Conservation (phyloP, 1,140 invertebrate species). For the Diploscapter pachys region DNA sequence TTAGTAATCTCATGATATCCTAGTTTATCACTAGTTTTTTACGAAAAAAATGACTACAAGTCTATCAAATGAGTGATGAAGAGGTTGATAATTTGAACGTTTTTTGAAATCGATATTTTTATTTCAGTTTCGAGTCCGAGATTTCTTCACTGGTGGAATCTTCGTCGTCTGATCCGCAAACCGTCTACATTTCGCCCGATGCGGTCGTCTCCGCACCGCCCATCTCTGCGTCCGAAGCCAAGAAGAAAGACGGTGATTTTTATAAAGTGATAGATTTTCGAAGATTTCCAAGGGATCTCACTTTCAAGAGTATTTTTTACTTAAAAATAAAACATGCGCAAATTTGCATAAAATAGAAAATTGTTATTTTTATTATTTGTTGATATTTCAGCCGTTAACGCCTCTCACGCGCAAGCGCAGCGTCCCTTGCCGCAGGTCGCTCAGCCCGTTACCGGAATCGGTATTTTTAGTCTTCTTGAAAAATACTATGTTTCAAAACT, state of each 20-base stretch:
- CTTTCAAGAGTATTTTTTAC: neutral
- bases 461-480: neutral
- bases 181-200: conserved; percentile 7
- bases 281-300: neutral
- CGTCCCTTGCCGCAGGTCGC: neutral
- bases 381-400: no score
- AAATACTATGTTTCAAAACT: conserved; percentile 9
- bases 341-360: neutral
- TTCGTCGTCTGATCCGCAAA: conserved; percentile 32
- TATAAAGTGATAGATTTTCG: neutral
- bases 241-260: neutral
- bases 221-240: neutral
- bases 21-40: no score
- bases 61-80: no score
- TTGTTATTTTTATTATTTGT: no score
- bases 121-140: conserved; percentile 35
- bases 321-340: neutral
- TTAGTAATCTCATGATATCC: conserved; percentile 30
- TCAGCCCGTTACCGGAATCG: conserved; percentile 11
- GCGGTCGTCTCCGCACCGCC: conserved; percentile 3
- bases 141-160: conserved; percentile 12
- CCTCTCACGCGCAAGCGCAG: no score
- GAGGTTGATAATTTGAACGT: neutral
- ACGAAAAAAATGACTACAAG: no score
- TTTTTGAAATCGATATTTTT: no score